These are phyloP conservation scores for Pandemis cinnamomeana DNA, from an alignment of 2,888 invertebrate genomes.

Conservation along the genomic window DNA sequence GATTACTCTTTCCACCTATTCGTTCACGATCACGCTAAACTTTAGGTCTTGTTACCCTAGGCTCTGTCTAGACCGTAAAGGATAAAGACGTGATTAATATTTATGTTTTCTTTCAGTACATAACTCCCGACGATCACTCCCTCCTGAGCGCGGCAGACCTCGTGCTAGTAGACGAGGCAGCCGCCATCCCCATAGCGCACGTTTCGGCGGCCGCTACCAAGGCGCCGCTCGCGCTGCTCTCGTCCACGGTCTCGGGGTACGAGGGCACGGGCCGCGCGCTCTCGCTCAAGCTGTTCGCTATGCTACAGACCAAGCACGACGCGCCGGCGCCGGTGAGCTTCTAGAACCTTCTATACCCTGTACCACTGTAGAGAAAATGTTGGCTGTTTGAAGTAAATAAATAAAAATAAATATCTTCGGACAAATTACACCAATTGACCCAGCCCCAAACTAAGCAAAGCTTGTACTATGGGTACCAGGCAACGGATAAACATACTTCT, in stretches of 20 bases:
- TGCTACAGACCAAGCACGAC: constrained; percentile 87
- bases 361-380: too few relatives aligned
- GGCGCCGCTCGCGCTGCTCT: constrained; percentile 96
- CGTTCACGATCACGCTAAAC: too few relatives aligned
- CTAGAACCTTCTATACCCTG: background rate
- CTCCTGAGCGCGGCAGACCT: constrained; percentile 97
- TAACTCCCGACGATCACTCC: constrained; percentile 95
- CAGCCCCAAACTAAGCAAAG: too few relatives aligned
- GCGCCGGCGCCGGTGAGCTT: constrained; percentile 84
- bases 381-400: too few relatives aligned
- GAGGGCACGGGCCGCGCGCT: constrained; percentile 99
- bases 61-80: too few relatives aligned
- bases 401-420: too few relatives aligned
- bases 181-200: constrained; percentile 97
- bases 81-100: too few relatives aligned
- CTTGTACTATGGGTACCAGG: too few relatives aligned
- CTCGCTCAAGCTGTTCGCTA: constrained; percentile 96
- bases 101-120: constrained; percentile 87
- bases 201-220: constrained; percentile 94
- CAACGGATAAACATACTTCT: too few relatives aligned
- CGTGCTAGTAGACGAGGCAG: constrained; percentile 98
- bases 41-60: too few relatives aligned
- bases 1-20: too few relatives aligned
- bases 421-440: too few relatives aligned
- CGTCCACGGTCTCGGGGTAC: constrained; percentile 99